phyloP scores from a whole-genome alignment of 2,797 vertebrate genomes.

The Cynodonichthys magdalenae region DNA sequence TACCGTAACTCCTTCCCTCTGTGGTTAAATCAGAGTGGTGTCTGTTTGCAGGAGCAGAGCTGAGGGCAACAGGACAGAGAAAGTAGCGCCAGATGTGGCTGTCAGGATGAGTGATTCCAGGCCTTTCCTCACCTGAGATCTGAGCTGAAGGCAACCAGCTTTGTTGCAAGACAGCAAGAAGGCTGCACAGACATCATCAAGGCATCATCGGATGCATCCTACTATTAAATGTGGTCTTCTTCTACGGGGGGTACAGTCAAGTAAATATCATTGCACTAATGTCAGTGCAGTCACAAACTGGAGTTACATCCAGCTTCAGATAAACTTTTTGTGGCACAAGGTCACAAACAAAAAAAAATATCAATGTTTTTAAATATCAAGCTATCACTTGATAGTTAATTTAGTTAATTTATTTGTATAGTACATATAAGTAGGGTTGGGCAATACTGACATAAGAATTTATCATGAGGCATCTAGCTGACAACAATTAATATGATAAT shows the following conservation, averaged over 20 bases:
- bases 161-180: constrained; percentile 34
- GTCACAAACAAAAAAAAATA: too few relatives aligned
- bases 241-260: constrained; percentile 13
- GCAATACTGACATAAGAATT: too few relatives aligned
- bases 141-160: constrained; percentile 57
- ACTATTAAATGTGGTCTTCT: constrained; percentile 38
- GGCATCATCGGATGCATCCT: constrained; percentile 30
- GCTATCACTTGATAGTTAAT: too few relatives aligned
- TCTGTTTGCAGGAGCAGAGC: constrained; percentile 60
- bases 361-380: too few relatives aligned
- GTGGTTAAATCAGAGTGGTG: constrained; percentile 52
- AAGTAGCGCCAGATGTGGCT: constrained; percentile 80
- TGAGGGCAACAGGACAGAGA: constrained; percentile 58
- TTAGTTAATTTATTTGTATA: too few relatives aligned
- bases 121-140: constrained; percentile 73
- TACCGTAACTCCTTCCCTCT: constrained; percentile 64
- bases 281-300: too few relatives aligned
- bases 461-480: too few relatives aligned
- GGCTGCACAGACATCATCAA: constrained; percentile 39
- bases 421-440: too few relatives aligned
- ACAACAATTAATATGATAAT: too few relatives aligned
- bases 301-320: too few relatives aligned
- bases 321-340: too few relatives aligned
- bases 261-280: neutral
- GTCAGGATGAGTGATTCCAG: constrained; percentile 79